phyloP scores from a whole-genome alignment of 2,113 vertebrate genomes.

The Micromys minutus region DNA sequence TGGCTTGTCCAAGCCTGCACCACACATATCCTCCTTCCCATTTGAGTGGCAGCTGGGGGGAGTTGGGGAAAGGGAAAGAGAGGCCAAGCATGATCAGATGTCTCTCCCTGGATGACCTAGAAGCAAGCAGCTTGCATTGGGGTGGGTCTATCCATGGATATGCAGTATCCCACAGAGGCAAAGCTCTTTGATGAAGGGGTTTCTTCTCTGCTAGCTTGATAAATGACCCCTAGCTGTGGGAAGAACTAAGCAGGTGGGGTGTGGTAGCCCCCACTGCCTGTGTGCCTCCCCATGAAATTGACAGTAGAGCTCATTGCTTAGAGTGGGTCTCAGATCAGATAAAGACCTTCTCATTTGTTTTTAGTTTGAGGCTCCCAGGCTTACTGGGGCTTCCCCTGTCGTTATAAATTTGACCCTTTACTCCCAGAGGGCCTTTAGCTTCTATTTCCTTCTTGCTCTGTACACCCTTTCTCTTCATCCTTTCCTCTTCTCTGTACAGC shows the following conservation, averaged over 20 bases:
- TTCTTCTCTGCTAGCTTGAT: slow-evolving; percentile 73
- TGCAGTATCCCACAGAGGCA: neutral
- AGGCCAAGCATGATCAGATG: accelerated
- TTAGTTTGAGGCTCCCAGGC: neutral
- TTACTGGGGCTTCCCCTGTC: neutral
- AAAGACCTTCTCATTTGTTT: slow-evolving; percentile 30
- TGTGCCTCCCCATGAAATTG: slow-evolving; percentile 70
- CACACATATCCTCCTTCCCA: neutral
- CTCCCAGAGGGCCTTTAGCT: neutral
- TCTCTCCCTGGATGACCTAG: slow-evolving; percentile 36
- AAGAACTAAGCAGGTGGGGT: neutral
- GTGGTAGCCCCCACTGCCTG: neutral
- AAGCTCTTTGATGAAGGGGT: slow-evolving; percentile 42
- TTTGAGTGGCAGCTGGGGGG: neutral
- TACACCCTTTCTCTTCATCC: no score
- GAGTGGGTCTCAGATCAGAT: slow-evolving; percentile 66
- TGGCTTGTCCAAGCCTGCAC: neutral
- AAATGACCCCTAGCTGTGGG: slow-evolving; percentile 57
- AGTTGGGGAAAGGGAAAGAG: neutral
- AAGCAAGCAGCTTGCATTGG: neutral
- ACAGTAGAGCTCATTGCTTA: slow-evolving; percentile 46
- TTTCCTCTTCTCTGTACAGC: neutral
- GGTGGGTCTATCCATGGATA: accelerated
- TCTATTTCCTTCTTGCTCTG: neutral
- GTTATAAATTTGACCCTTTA: neutral